These are phyloP conservation scores for Cynocephalus volans DNA, from an alignment of 2,113 vertebrate species.

Conservation along the genomic window DNA sequence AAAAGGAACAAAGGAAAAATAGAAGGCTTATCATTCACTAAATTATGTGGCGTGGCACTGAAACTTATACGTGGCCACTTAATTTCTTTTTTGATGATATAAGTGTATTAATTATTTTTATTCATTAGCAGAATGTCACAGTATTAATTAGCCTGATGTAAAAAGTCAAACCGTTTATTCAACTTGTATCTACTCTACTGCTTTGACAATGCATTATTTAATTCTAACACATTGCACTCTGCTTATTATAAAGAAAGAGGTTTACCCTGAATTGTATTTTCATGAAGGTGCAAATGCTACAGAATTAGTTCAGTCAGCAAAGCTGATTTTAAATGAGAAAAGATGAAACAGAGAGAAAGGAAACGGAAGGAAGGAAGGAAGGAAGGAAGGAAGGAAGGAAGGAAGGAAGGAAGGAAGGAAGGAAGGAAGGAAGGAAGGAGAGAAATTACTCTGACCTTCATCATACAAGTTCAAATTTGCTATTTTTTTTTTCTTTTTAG, in stretches of 20 bases:
- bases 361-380: neutral
- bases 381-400: fast-evolving
- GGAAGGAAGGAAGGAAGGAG: too few species aligned
- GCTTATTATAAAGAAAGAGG: neutral
- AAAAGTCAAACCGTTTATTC: neutral
- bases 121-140: neutral
- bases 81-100: neutral
- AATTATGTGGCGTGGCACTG: neutral
- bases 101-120: neutral
- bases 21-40: neutral
- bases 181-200: neutral
- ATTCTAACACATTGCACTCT: neutral
- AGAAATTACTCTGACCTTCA: neutral
- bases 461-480: too few species aligned
- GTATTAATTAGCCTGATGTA: neutral
- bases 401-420: neutral
- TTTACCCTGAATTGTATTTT: neutral
- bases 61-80: neutral
- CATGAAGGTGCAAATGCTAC: neutral
- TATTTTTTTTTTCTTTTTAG: neutral
- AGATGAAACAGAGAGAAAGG: neutral
- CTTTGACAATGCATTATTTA: neutral
- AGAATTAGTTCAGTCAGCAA: neutral
- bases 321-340: neutral
- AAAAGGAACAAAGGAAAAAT: neutral